Conservation (phyloP, 2,113 vertebrate species). For the Deroptyus accipitrinus region DNA sequence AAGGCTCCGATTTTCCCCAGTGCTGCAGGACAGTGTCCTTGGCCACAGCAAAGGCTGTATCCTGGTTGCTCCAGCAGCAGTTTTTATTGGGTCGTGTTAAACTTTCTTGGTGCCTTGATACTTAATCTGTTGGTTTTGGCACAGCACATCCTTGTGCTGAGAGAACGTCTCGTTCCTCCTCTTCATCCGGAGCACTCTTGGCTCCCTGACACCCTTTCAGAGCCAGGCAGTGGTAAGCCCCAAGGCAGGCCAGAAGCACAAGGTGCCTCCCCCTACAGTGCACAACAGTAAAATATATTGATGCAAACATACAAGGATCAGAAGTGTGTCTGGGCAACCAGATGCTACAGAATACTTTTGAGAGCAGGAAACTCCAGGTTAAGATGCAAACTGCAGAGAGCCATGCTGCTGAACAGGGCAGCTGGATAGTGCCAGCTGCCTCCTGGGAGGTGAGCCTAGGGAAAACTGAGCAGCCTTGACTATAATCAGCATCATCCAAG, state of each 20-base stretch:
- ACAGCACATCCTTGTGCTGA: neutral
- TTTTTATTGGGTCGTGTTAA: neutral
- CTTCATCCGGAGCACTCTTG: rapidly evolving
- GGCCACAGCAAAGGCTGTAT: neutral
- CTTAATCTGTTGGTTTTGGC: neutral
- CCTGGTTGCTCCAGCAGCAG: neutral
- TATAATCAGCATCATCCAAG: neutral
- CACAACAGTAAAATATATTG: neutral
- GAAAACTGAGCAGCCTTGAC: neutral
- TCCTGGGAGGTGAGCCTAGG: neutral
- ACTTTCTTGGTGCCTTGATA: neutral
- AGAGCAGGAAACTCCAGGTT: neutral
- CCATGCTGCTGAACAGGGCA: neutral
- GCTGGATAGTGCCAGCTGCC: neutral
- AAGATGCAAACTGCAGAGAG: neutral
- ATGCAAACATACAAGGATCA: neutral
- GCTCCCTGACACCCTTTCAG: neutral
- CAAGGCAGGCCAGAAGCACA: neutral
- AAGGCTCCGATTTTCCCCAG: neutral
- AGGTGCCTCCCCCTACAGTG: neutral
- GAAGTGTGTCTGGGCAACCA: neutral
- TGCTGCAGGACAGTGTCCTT: neutral
- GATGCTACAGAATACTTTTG: neutral
- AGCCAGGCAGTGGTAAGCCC: neutral
- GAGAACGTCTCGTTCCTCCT: neutral